Conservation (phyloP, 2,113 vertebrate species). For the Hylia prasina region DNA sequence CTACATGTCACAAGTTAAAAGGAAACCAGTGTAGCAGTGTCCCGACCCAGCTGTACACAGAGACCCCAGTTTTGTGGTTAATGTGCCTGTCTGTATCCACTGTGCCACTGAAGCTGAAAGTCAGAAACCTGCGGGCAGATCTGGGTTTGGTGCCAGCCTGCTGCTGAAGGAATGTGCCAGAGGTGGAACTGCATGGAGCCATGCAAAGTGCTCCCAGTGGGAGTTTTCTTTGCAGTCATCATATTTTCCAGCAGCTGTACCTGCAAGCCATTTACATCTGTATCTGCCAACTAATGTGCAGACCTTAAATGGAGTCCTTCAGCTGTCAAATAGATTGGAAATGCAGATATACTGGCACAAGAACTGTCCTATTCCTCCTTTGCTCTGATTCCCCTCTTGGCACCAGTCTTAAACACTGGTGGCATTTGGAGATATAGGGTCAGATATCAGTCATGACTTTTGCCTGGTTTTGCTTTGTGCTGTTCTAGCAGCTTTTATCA, state of each 20-base stretch:
- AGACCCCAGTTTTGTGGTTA: background rate
- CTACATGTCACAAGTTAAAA: background rate
- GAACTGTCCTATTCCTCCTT: background rate
- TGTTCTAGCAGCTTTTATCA: background rate
- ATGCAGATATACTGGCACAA: background rate
- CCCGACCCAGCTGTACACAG: background rate
- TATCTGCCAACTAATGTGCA: background rate
- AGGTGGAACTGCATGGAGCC: background rate
- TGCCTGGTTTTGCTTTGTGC: background rate
- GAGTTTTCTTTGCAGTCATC: background rate
- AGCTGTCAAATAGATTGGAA: background rate
- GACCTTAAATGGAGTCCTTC: background rate
- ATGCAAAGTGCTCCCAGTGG: background rate
- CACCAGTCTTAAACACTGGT: background rate
- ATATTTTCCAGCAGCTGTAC: constrained; percentile 3
- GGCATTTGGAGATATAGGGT: background rate
- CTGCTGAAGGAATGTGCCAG: background rate
- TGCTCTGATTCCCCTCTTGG: background rate
- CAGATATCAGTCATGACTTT: background rate
- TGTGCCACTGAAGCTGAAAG: background rate
- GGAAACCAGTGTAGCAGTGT: background rate
- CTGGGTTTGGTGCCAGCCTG: background rate
- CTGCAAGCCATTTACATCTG: constrained; percentile 1
- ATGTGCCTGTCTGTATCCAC: background rate
- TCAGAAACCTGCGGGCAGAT: background rate